phyloP scores from a whole-genome alignment of 1,140 invertebrate genomes.

The Ditylenchus dipsaci region DNA sequence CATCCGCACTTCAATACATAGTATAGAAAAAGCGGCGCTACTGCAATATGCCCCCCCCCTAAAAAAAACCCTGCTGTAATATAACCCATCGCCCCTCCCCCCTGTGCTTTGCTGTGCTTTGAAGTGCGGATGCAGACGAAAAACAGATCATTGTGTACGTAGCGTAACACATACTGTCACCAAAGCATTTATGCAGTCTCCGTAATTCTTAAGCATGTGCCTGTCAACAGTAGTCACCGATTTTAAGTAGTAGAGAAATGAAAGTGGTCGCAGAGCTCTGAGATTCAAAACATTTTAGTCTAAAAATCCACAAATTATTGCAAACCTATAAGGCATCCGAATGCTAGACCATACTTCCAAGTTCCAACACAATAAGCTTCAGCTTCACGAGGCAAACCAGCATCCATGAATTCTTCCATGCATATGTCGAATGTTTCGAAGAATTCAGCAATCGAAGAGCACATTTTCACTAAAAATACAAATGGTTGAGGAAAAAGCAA shows the following conservation, averaged over 20 bases:
- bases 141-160: background rate
- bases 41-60: too few species aligned
- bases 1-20: background rate
- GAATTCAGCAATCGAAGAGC: conserved; percentile 21
- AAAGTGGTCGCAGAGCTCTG: conserved; percentile 13
- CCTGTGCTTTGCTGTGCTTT: too few species aligned
- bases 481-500: background rate
- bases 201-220: conserved; percentile 10
- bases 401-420: conserved; percentile 17
- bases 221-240: conserved; percentile 13
- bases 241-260: conserved; percentile 20
- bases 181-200: conserved; percentile 21
- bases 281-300: conserved; percentile 8
- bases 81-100: background rate
- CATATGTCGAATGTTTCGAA: conserved; percentile 11
- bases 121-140: too few species aligned
- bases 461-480: conserved; percentile 18
- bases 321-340: conserved; percentile 17
- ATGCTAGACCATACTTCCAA: conserved; percentile 17
- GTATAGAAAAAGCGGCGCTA: too few species aligned
- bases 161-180: background rate
- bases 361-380: conserved; percentile 14
- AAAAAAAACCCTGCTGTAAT: too few species aligned
- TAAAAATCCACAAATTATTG: background rate
- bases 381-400: conserved; percentile 18